Conservation (phyloP, 2,797 vertebrate genomes). For the Cirrhinus molitorella region DNA sequence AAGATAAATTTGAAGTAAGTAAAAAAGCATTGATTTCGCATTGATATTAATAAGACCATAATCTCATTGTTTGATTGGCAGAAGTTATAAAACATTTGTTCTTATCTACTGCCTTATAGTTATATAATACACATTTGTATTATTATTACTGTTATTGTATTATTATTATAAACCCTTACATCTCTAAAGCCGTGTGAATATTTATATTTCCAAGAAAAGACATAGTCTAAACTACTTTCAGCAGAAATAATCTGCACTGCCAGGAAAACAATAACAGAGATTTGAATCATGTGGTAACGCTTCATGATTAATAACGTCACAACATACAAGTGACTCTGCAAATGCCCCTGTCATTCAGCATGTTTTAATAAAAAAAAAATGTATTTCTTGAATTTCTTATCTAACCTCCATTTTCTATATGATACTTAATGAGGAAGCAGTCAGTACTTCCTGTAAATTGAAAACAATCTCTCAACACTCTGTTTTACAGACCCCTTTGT, state of each 20-base stretch:
- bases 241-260: not conserved
- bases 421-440: not conserved
- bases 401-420: not conserved
- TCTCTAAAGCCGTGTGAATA: not conserved
- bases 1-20: not conserved
- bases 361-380: not conserved
- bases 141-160: too few relatives aligned
- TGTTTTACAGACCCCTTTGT: not conserved
- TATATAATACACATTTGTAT: not conserved
- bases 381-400: not conserved
- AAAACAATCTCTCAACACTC: not conserved
- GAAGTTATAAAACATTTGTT: not conserved
- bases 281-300: slow-evolving; percentile 24
- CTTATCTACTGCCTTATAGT: not conserved
- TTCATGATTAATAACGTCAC: not conserved
- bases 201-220: not conserved
- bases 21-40: not conserved
- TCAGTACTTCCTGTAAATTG: not conserved
- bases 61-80: not conserved
- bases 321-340: not conserved
- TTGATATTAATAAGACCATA: not conserved
- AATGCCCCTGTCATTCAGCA: slow-evolving; percentile 4
- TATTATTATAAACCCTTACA: too few relatives aligned
- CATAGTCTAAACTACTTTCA: not conserved
- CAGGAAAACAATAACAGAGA: slow-evolving; percentile 10